These are phyloP conservation scores for Glaucidium brasilianum DNA, from an alignment of 2,113 vertebrate species.

Conservation along the genomic window DNA sequence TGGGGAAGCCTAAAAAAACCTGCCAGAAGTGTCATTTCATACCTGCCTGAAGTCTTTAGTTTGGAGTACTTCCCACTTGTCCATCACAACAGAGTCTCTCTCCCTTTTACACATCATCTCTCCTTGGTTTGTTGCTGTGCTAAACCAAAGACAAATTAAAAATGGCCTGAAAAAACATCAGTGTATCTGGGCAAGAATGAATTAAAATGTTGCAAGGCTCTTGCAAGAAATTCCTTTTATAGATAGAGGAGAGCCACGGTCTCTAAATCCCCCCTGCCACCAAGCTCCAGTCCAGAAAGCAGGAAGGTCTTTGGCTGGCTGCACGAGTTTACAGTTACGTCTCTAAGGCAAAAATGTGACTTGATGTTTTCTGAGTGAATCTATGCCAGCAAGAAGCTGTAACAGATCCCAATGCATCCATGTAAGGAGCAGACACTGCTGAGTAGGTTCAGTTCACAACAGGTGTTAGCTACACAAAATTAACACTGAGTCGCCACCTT, in stretches of 20 bases:
- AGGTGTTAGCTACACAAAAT: not conserved
- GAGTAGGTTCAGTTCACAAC: not conserved
- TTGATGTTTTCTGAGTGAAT: not conserved
- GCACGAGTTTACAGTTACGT: not conserved
- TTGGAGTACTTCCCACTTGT: not conserved
- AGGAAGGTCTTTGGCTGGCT: not conserved
- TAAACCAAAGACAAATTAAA: not conserved
- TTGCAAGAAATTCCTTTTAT: not conserved
- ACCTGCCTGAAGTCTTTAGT: conserved; percentile 15
- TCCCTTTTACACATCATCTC: rapidly evolving
- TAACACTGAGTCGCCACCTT: not conserved
- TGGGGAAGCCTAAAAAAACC: not conserved
- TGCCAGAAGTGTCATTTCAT: conserved; percentile 51
- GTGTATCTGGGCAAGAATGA: not conserved
- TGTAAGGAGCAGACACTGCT: not conserved
- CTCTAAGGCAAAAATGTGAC: not conserved
- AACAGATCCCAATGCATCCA: not conserved
- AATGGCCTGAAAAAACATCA: not conserved
- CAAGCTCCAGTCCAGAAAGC: not conserved
- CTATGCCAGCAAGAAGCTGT: not conserved
- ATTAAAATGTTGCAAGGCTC: not conserved
- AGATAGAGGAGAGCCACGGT: not conserved
- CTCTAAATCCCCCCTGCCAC: not conserved
- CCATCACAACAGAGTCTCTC: not conserved
- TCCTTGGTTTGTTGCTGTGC: not conserved